Base-by-base conservation (phyloP, 2,888 invertebrate species). In the Seira ritae region DNA sequence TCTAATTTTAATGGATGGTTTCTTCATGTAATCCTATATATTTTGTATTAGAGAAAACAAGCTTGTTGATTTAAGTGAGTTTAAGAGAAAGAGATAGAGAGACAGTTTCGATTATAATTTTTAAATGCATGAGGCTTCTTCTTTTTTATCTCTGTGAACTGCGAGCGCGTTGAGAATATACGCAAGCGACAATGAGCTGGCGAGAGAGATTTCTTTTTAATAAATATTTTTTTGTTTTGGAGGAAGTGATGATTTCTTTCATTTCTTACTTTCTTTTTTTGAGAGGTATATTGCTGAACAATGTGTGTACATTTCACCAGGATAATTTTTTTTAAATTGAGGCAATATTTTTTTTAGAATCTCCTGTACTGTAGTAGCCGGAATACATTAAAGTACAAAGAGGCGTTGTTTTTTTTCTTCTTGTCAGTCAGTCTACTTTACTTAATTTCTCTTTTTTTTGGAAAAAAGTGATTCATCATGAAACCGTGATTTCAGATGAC, bases 81-180 rank as follows among this genome's bases (percentile, higher is more conserved):
- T 69, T 19, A 1, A 20, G 23, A 62, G 37, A 73, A 8, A 73
- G 73, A 62, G 62, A 62, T 23, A 60, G 73, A 37, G 71, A 71
- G 50, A 71, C 50, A 71, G 50, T 71, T 15, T 19, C 22, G 15
- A 15, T 31, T 31, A 20, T 24, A 6, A 31, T 31, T 8, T 31
- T 31, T 31, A 31, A n/a, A n/a, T 31, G 31, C 31, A 31, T 31
- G n/a, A n/a, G n/a, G n/a, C n/a, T n/a, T n/a, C n/a, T n/a, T n/a
- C 31, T 2, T 31, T 31, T 31, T 31, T 31, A 4, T 31, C 31
- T 8, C 31, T 31, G 31, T 31, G 31, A 31, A 31, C 31, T 31
- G 3, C 8, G n/a, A n/a, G n/a, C n/a, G n/a, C n/a, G 31, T 8
- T 31, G 31, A 31, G n/a, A n/a, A n/a, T n/a, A n/a, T n/a, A 31